Evolutionary conservation across 2,888 invertebrate species (phyloP).

Genomic region (Morpho deidamia): DNA sequence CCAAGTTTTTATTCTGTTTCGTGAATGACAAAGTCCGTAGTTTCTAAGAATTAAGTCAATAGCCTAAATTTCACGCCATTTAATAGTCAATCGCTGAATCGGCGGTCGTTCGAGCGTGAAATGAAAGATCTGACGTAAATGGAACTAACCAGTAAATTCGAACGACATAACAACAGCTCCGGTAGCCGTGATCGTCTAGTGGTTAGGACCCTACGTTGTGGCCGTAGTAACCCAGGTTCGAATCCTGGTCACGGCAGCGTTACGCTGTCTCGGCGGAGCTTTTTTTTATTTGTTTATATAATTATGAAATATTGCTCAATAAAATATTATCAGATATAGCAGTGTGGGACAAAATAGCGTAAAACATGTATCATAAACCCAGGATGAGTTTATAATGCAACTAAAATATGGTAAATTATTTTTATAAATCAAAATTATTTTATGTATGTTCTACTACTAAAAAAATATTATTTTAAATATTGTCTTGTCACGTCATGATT

Average conservation of each 20-base stretch:
- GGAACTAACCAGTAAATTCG: conserved; percentile 4
- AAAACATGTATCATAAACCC: too few relatives aligned
- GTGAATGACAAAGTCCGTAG: neutral
- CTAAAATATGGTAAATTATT: neutral
- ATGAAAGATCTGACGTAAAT: conserved; percentile 17
- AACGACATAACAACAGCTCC: conserved; percentile 16
- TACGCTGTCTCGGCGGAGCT: conserved; percentile 29
- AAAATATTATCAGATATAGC: too few relatives aligned
- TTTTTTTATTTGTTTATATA: conserved; percentile 15
- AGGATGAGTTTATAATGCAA: too few relatives aligned
- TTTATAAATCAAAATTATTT: neutral
- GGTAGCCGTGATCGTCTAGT: conserved; percentile 81
- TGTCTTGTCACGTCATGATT: too few relatives aligned
- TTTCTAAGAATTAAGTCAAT: conserved; percentile 7
- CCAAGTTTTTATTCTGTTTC: neutral
- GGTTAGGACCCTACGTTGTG: conserved; percentile 88
- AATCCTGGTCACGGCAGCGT: conserved; percentile 78
- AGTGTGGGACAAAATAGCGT: too few relatives aligned
- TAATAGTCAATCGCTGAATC: conserved; percentile 7
- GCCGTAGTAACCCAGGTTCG: conserved; percentile 88
- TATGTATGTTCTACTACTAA: neutral
- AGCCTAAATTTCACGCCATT: conserved; percentile 7
- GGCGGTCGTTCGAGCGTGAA: conserved; percentile 17
- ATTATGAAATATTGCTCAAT: too few relatives aligned
- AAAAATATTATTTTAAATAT: too few relatives aligned